Percentiles rank a stretch among this genome's conserved stretches.
phyloP scores from a whole-genome alignment of 2,888 invertebrate species.

The Andrena camellia region DNA sequence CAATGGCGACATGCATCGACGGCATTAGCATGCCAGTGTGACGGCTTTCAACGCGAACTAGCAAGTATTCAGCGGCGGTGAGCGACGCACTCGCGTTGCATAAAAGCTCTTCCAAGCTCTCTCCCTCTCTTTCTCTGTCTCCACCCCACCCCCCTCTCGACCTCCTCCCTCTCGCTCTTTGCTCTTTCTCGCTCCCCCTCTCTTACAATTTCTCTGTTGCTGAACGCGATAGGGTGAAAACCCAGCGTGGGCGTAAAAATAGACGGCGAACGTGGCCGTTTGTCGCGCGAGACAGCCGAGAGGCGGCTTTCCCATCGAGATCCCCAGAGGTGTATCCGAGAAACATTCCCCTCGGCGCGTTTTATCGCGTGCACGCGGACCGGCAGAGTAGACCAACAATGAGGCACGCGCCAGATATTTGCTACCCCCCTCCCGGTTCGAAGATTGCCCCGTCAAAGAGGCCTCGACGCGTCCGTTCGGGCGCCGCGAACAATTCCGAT shows the following conservation, averaged over 20 bases:
- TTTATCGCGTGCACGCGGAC: conserved; percentile 19
- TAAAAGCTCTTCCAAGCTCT: conserved; percentile 30
- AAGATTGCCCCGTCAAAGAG: neutral
- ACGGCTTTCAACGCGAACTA: conserved; percentile 23
- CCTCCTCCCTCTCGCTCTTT: no score
- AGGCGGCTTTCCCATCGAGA: conserved; percentile 18
- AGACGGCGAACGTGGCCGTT: neutral
- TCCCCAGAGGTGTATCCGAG: conserved; percentile 21
- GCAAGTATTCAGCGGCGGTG: conserved; percentile 20
- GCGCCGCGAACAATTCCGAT: conserved; percentile 15
- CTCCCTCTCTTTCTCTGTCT: no score
- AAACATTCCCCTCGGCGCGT: conserved; percentile 11
- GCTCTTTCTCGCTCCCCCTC: no score
- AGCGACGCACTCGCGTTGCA: conserved; percentile 36
- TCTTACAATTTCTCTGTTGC: neutral
- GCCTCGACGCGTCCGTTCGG: conserved; percentile 3
- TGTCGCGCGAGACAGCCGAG: conserved; percentile 13
- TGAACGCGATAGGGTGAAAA: conserved; percentile 30
- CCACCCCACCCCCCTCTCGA: no score
- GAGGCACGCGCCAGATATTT: conserved; percentile 1
- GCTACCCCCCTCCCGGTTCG: neutral
- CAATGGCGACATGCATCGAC: neutral
- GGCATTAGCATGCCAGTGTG: conserved; percentile 19
- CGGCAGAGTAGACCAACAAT: conserved; percentile 22
- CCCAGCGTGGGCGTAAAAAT: conserved; percentile 12